phyloP scores from a whole-genome alignment of 2,113 vertebrate genomes.

The Cyprinodon brontotheroides region DNA sequence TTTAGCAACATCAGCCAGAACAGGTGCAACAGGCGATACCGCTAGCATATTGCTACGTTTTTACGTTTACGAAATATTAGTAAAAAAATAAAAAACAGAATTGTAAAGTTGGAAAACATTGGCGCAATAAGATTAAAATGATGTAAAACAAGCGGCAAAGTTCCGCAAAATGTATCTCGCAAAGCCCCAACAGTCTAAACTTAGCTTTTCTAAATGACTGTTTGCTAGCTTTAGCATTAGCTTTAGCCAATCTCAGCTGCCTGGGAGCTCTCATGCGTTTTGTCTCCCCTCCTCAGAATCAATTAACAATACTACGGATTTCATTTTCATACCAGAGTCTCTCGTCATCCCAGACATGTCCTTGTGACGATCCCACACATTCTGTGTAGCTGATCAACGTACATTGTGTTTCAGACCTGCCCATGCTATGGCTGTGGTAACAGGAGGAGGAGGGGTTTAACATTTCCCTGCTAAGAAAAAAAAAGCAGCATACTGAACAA shows the following conservation, averaged over 20 bases:
- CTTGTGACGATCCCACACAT: slow-evolving; percentile 49
- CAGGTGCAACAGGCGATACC: not conserved
- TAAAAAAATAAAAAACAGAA: not conserved
- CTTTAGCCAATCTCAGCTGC: slow-evolving; percentile 19
- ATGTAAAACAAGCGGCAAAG: not conserved
- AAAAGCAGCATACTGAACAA: not conserved
- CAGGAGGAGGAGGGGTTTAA: slow-evolving; percentile 41
- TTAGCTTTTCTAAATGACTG: slow-evolving; percentile 15
- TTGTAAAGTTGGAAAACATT: not conserved
- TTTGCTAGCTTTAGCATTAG: slow-evolving; percentile 28
- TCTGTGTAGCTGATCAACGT: slow-evolving; percentile 47
- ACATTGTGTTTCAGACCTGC: slow-evolving; percentile 39
- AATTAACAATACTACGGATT: not conserved
- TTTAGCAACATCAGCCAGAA: not conserved
- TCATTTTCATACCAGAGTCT: slow-evolving; percentile 66
- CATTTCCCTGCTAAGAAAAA: slow-evolving; percentile 6
- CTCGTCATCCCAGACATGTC: slow-evolving; percentile 68
- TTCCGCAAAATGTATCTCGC: not conserved
- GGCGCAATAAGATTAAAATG: not conserved
- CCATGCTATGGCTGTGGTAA: slow-evolving; percentile 29
- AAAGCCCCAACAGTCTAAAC: slow-evolving; percentile 37
- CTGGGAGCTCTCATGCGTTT: not conserved
- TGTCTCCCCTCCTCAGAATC: not conserved
- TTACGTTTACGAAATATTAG: not conserved
- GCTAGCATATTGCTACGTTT: not conserved